These are phyloP conservation scores for Callorhinus ursinus DNA, from an alignment of 2,113 vertebrate species.

Conservation along the genomic window DNA sequence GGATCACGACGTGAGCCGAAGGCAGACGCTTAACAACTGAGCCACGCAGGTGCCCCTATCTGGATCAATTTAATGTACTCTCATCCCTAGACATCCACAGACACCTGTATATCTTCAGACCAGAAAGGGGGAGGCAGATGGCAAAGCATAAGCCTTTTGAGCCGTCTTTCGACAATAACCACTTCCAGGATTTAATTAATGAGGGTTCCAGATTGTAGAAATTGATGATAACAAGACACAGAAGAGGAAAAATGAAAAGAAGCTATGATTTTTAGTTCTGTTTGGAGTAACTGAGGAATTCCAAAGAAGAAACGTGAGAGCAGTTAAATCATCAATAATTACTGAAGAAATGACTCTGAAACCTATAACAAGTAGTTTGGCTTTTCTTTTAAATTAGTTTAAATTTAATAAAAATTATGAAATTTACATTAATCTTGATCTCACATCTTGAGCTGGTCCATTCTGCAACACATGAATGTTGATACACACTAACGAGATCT, in stretches of 20 bases:
- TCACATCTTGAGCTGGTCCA: conserved; percentile 89
- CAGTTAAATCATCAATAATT: not conserved
- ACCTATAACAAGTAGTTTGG: not conserved
- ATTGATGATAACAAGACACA: not conserved
- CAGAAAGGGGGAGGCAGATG: not conserved
- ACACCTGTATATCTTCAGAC: not conserved
- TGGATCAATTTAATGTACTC: not conserved
- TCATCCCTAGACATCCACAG: not conserved
- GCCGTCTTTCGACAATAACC: not conserved
- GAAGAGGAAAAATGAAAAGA: not conserved
- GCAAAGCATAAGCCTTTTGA: not conserved
- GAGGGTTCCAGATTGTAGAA: not conserved
- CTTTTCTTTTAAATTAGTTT: not conserved
- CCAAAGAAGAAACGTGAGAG: not conserved
- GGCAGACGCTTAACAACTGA: no score
- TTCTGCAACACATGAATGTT: conserved; percentile 87
- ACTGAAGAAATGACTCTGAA: not conserved
- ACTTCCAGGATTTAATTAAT: not conserved
- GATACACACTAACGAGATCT: conserved; percentile 85
- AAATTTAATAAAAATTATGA: conserved; percentile 47
- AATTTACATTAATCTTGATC: conserved; percentile 89
- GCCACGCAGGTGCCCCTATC: no score
- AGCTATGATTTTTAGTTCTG: not conserved
- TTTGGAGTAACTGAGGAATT: not conserved
- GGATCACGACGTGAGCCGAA: no score